phyloP scores from a whole-genome alignment of 64 coral and sea anemone genomes.

The Catalaphyllia jardinei region DNA sequence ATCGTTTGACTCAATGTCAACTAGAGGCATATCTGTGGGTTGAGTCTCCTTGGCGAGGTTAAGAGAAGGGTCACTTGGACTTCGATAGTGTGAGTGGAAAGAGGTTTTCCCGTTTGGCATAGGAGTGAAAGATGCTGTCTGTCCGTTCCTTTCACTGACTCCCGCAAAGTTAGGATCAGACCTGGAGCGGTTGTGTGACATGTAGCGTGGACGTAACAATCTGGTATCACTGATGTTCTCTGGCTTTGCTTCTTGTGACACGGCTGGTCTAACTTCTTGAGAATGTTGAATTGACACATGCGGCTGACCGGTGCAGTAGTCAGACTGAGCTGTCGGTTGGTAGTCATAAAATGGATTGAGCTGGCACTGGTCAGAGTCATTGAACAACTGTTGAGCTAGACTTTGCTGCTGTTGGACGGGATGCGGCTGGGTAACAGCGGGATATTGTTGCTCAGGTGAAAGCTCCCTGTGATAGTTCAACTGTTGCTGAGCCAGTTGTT shows the following conservation, averaged over 20 bases:
- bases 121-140: not conserved
- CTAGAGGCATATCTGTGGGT: conserved; percentile 18
- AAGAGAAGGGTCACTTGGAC: conserved; percentile 68
- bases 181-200: conserved; percentile 53
- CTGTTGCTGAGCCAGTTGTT: conserved; percentile 26
- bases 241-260: not conserved
- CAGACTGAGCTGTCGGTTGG: not conserved
- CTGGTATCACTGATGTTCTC: conserved; percentile 25
- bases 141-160: not conserved
- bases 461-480: conserved; percentile 4
- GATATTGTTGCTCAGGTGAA: not conserved
- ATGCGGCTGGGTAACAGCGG: not conserved
- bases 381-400: not conserved
- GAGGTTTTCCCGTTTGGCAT: not conserved
- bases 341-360: conserved; percentile 49
- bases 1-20: conserved; percentile 14
- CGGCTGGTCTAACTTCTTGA: not conserved
- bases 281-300: not conserved
- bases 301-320: not conserved
- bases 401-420: conserved; percentile 1
- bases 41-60: not conserved
- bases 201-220: conserved; percentile 37
- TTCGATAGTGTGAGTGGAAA: conserved; percentile 28
- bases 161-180: conserved; percentile 55
- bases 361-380: conserved; percentile 12